A percentile compares a stretch with the other conserved stretches of the same genome.
Evolutionary conservation across 53 echinoderm and acorn worm genomes (phyloP).

Genomic region (Hippasteria phrygiana): DNA sequence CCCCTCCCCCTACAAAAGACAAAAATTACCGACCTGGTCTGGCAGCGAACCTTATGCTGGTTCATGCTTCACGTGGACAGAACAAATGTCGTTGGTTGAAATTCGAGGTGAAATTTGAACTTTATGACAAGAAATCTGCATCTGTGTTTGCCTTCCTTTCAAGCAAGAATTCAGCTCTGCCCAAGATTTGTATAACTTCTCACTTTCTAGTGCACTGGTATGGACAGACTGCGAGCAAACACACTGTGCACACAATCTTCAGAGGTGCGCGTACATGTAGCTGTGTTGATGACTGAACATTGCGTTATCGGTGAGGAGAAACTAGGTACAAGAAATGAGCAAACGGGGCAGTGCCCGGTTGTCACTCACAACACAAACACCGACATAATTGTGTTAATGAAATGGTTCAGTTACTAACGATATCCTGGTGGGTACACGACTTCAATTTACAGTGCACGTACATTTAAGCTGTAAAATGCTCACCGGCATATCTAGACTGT

Average conservation of each 20-base stretch:
- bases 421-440: not conserved
- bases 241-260: not conserved
- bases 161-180: too few species aligned
- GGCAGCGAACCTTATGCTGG: too few species aligned
- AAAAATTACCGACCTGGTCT: too few species aligned
- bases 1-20: too few species aligned
- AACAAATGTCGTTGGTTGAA: too few species aligned
- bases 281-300: not conserved
- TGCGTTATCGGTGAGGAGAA: not conserved
- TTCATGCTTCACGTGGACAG: too few species aligned
- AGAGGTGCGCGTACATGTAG: too few species aligned
- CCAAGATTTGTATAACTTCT: too few species aligned
- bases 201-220: too few species aligned
- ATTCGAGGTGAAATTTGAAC: too few species aligned
- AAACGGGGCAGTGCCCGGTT: not conserved
- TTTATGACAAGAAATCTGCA: too few species aligned
- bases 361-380: not conserved
- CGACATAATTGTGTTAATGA: not conserved
- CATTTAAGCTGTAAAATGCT: not conserved
- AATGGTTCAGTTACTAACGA: conserved; percentile 7
- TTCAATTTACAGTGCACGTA: not conserved
- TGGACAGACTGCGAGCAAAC: not conserved
- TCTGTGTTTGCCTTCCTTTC: too few species aligned
- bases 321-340: not conserved
- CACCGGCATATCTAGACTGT: not conserved